Evolutionary conservation across 2,797 vertebrate genomes (phyloP).

Genomic region (Antrozous pallidus): DNA sequence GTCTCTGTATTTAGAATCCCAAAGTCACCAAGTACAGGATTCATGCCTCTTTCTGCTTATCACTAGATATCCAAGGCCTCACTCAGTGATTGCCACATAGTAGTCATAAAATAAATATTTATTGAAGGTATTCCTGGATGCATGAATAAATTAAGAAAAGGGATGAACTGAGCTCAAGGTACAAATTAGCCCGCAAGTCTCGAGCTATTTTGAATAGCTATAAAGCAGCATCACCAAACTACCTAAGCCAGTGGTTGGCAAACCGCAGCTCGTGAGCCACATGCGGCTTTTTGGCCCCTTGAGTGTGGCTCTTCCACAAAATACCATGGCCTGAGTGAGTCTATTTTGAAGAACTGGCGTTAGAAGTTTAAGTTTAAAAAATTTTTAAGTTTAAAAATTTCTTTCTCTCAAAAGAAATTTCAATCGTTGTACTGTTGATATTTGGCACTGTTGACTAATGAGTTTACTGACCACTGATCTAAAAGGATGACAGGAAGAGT

Average conservation of each 20-base stretch:
- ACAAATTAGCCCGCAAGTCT: neutral
- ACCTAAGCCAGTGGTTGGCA: no score
- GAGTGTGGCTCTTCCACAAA: no score
- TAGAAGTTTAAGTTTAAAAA: no score
- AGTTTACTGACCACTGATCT: no score
- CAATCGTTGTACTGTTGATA: no score
- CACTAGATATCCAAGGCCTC: neutral
- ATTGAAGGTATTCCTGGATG: neutral
- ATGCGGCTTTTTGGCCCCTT: no score
- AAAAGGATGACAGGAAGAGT: neutral
- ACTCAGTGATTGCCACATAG: neutral
- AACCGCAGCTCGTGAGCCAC: no score
- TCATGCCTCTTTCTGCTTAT: neutral
- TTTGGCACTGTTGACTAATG: no score
- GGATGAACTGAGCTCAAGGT: neutral
- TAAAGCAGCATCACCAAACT: neutral
- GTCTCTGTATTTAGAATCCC: neutral
- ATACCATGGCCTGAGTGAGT: no score
- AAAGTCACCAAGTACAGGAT: neutral
- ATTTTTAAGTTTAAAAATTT: no score
- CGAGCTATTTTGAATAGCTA: neutral
- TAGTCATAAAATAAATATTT: neutral
- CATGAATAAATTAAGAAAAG: neutral
- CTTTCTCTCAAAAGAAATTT: no score
- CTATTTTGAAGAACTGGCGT: no score